phyloP scores from a whole-genome alignment of 2,888 invertebrate genomes.

The Ophion ellenae region DNA sequence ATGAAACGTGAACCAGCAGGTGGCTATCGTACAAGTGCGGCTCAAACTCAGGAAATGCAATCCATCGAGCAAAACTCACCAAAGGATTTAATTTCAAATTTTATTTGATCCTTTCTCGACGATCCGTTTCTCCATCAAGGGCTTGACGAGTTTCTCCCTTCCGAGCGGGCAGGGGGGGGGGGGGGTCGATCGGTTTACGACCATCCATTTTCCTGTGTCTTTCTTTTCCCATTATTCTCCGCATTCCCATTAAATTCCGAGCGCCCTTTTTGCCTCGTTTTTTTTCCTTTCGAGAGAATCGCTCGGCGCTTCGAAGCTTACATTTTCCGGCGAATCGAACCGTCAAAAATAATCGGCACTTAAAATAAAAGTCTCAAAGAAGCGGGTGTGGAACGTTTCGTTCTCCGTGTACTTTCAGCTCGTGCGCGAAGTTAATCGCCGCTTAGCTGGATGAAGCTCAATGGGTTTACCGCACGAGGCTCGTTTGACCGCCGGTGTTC shows the following conservation, averaged over 20 bases:
- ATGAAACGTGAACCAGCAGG: background rate
- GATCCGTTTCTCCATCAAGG: slow-evolving; percentile 15
- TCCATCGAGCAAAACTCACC: background rate
- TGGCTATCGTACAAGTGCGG: background rate
- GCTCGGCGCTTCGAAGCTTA: background rate
- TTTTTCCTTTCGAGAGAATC: background rate
- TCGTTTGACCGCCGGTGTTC: background rate
- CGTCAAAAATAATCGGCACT: too few relatives aligned
- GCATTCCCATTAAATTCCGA: slow-evolving; percentile 11
- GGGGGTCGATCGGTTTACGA: background rate
- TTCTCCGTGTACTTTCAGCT: too few relatives aligned
- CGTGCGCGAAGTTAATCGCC: background rate
- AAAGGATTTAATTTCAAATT: slow-evolving; percentile 17
- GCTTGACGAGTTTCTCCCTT: slow-evolving; percentile 7
- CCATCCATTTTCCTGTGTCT: background rate
- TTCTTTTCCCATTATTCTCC: slow-evolving; percentile 1
- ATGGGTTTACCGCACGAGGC: background rate
- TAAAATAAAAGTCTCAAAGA: too few relatives aligned
- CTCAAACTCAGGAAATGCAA: background rate
- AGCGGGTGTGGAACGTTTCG: too few relatives aligned
- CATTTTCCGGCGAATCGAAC: too few relatives aligned
- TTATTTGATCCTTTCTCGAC: slow-evolving; percentile 18
- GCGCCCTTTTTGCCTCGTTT: background rate
- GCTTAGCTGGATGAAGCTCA: background rate
- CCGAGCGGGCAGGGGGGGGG: too few relatives aligned